Evolutionary conservation across 1,140 invertebrate species (phyloP), one percentile per base, ranked within the genome.

Genomic region (Tigriopus japonicus): DNA sequence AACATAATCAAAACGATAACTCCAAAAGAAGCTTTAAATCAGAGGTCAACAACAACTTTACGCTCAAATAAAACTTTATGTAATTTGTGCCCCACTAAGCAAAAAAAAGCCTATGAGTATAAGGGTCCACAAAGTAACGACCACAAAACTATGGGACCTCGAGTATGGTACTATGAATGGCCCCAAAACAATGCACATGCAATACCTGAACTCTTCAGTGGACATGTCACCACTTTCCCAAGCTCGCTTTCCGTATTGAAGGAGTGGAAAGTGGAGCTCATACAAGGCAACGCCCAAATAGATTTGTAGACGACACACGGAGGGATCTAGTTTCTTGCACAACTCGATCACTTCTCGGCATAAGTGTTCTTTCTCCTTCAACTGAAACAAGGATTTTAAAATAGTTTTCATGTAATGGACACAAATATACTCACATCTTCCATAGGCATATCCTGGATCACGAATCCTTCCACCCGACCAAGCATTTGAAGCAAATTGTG

Each of bases 401-500:
- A 35, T 35, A 35, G 3, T 35, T 35, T n/a, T n/a, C n/a, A n/a
- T n/a, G n/a, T n/a, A n/a, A n/a, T n/a, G n/a, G n/a, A n/a, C n/a
- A n/a, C n/a, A n/a, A n/a, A n/a, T n/a, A n/a, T n/a, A n/a, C n/a
- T 49, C 10, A 49, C 45, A 6, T 49, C 21, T 21, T 49, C 12
- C 45, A 49, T 49, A 10, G 55, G 55, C n/a, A 58, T 23, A 58
- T 64, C 64, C 35, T 64, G 52, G 49, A 53, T 60, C 56, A 75
- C 71, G 64, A 78, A 78, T 23, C 76, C 78, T 19, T 73, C 69
- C 63, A 82, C 79, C 62, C 80, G 74, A 13, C 81, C 82, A 67
- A 83, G 83, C 5, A 88, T 67, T 67, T 88, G 85, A 17, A 87
- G 74, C 41, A 89, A 70, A 0, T 84, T 84, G 70, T 89, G 86